Conservation (phyloP, 1,140 invertebrate genomes). For the Mya arenaria region DNA sequence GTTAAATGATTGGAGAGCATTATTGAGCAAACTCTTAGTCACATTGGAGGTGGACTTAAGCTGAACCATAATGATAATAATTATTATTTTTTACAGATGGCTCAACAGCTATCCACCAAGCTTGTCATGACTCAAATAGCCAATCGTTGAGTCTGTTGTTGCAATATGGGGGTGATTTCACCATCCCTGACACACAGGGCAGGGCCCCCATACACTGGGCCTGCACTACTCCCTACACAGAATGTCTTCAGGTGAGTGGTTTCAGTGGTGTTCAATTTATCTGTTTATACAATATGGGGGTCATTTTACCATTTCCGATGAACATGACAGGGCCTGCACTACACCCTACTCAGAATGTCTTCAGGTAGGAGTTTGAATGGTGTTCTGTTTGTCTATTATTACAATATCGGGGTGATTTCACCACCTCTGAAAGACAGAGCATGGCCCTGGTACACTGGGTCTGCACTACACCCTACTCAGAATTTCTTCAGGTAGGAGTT, state of each 20-base stretch:
- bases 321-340: slow-evolving; percentile 75
- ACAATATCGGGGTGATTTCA: too few species aligned
- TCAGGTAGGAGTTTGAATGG: slow-evolving; percentile 72
- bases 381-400: too few species aligned
- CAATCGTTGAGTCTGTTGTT: slow-evolving; percentile 76
- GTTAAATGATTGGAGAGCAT: too few species aligned
- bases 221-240: slow-evolving; percentile 70
- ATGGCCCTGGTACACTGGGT: too few species aligned
- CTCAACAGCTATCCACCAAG: slow-evolving; percentile 78
- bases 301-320: slow-evolving; percentile 77
- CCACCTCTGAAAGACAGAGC: too few species aligned
- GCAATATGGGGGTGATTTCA: slow-evolving; percentile 76
- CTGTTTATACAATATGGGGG: slow-evolving; percentile 76
- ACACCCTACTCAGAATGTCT: slow-evolving; percentile 75
- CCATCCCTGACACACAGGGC: slow-evolving; percentile 75
- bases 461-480: too few species aligned
- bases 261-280: too few species aligned
- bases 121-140: slow-evolving; percentile 79
- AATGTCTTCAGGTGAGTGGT: slow-evolving; percentile 77
- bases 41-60: too few species aligned
- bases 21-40: too few species aligned
- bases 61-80: too few species aligned
- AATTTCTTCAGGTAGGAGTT: too few species aligned
- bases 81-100: slow-evolving; percentile 77
- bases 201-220: slow-evolving; percentile 80